Evolutionary conservation across 2,888 invertebrate genomes (phyloP), one percentile per base, ranked within the genome.

Genomic region (Sarcophaga variegata): DNA sequence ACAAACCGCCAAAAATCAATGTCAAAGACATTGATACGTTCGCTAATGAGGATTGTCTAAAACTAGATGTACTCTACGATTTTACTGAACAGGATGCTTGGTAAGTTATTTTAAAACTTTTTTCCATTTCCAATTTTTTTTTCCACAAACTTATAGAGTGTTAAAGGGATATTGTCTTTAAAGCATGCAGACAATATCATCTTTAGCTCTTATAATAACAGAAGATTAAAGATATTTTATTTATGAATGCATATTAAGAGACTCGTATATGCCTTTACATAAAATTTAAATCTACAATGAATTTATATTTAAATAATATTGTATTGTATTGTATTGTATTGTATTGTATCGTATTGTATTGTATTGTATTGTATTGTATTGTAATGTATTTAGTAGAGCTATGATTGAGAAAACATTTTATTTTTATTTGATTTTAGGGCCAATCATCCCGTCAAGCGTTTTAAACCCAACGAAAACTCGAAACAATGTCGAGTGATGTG

Each of bases 401-500:
- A 4, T 54, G 14, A 54, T 54, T 54, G 8, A 37, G 37, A 37
- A 37, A 37, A 37, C 8, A 37, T 54, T 54, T 54, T 0, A 54
- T 4, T 54, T 12, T 12, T 12, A 4, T 54, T 54, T 54, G 12
- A 1, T 78, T 77, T 67, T 67, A 96, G 98, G 98, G 94, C 98
- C 91, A 96, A 98, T 93, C 97, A 98, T 94, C 98, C 98, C 0
- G 97, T 98, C 86, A 98, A 98, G 94, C 96, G 97, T 90, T 96
- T 97, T 94, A 97, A 97, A 93, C 94, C 95, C 54, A 95, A 93
- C 71, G 94, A 95, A 90, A 93, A 94, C 90, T 91, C 93, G 59
- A 94, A 94, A 88, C 93, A 90, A 79, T 90, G 90, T 89, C 90
- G 91, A 71, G 92, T 93, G 71, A 92, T 93, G 88, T 92, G 93